phyloP scores from a whole-genome alignment of 2,113 vertebrate genomes.

The Miniopterus natalensis region DNA sequence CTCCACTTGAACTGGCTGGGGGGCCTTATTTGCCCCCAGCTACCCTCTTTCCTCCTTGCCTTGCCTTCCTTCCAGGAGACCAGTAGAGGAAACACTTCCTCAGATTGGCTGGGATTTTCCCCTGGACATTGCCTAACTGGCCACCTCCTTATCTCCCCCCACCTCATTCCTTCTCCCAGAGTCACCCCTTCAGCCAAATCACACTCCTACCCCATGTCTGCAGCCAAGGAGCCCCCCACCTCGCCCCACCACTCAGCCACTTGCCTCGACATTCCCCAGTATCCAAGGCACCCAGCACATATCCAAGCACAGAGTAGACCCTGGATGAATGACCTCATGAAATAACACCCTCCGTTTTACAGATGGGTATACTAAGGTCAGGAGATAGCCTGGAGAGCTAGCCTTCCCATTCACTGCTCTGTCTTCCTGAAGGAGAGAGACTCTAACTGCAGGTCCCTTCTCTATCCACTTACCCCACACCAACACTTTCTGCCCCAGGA shows the following conservation, averaged over 20 bases:
- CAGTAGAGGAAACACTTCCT: conserved; percentile 73
- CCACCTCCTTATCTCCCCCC: background rate
- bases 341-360: background rate
- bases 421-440: conserved; percentile 7
- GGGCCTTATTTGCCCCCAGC: conserved; percentile 44
- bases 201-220: background rate
- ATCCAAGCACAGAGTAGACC: background rate
- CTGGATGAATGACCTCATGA: background rate
- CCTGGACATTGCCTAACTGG: background rate
- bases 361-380: conserved; percentile 3
- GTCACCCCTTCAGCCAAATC: conserved; percentile 24
- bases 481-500: background rate
- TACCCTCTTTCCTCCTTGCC: conserved; percentile 48
- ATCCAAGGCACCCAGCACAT: background rate
- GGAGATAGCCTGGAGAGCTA: background rate
- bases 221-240: background rate
- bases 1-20: background rate
- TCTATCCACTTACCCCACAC: background rate
- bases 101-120: conserved; percentile 73
- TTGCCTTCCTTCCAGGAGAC: conserved; percentile 54
- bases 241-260: background rate
- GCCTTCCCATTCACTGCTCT: background rate
- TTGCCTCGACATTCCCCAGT: background rate
- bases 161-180: conserved; percentile 41
- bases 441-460: background rate